These are phyloP conservation scores for Lasioglossum villosulum DNA, from an alignment of 2,888 invertebrate species.

Conservation along the genomic window DNA sequence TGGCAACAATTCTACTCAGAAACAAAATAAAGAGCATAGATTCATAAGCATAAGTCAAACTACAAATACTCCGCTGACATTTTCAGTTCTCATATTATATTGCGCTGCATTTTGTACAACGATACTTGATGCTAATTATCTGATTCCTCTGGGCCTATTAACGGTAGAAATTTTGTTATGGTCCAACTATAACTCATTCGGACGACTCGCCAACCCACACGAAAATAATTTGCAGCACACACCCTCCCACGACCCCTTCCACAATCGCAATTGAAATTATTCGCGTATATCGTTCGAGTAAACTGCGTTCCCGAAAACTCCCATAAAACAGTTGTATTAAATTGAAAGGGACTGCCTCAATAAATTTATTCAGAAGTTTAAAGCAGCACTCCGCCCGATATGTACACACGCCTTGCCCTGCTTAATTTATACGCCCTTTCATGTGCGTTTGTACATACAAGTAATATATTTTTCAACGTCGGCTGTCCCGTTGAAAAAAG, in stretches of 20 bases:
- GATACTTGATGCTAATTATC: slow-evolving; percentile 51
- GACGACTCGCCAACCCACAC: slow-evolving; percentile 29
- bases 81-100: background rate
- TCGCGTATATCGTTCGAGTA: slow-evolving; percentile 42
- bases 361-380: slow-evolving; percentile 50
- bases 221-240: slow-evolving; percentile 56
- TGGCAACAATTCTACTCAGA: background rate
- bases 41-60: background rate
- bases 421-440: slow-evolving; percentile 19
- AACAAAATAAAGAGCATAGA: background rate
- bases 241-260: background rate
- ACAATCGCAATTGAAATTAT: slow-evolving; percentile 59
- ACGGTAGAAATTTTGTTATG: slow-evolving; percentile 42
- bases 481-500: background rate
- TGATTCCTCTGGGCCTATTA: slow-evolving; percentile 26
- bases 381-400: slow-evolving; percentile 7
- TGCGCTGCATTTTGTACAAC: background rate
- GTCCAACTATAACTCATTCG: slow-evolving; percentile 19
- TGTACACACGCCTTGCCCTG: background rate
- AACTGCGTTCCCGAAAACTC: slow-evolving; percentile 36
- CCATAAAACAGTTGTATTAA: slow-evolving; percentile 59
- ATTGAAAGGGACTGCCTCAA: slow-evolving; percentile 44
- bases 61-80: background rate
- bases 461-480: slow-evolving; percentile 37
- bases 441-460: slow-evolving; percentile 15